These are phyloP conservation scores for Nymphalis io DNA, from an alignment of 1,140 invertebrate genomes.

Conservation along the genomic window DNA sequence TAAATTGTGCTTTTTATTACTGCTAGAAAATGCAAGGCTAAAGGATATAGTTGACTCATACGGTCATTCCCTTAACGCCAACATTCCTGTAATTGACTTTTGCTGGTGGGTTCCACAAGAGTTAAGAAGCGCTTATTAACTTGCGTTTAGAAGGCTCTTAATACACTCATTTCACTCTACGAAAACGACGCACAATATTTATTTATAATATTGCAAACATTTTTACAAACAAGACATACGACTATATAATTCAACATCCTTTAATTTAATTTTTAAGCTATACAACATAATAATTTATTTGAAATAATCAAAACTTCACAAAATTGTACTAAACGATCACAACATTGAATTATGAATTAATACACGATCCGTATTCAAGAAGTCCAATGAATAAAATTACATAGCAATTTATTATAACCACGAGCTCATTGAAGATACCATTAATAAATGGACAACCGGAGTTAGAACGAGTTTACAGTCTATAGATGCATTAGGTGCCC, in stretches of 20 bases:
- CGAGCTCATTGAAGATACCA: background rate
- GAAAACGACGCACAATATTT: too few species aligned
- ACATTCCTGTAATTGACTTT: too few species aligned
- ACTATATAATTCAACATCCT: background rate
- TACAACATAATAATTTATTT: background rate
- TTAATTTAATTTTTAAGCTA: too few species aligned
- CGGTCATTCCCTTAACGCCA: too few species aligned
- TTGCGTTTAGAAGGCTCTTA: too few species aligned
- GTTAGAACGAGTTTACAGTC: conserved; percentile 49
- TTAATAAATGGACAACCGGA: conserved; percentile 24
- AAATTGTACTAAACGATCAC: background rate
- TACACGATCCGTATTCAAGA: conserved; percentile 2
- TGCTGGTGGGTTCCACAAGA: too few species aligned
- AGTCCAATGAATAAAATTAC: conserved; percentile 2
- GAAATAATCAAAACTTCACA: background rate
- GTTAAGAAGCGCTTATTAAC: too few species aligned
- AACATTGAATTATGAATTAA: background rate
- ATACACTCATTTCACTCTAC: too few species aligned
- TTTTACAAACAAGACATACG: background rate
- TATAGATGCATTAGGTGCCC: conserved; percentile 37
- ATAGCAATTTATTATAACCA: conserved; percentile 1
- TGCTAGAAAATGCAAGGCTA: too few species aligned
- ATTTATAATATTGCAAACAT: too few species aligned
- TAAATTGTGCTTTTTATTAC: too few species aligned
- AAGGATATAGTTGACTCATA: too few species aligned